Percentiles rank a stretch among this genome's conserved stretches.
Conservation (phyloP, 2,888 invertebrate genomes). For the Chirona hameri region DNA sequence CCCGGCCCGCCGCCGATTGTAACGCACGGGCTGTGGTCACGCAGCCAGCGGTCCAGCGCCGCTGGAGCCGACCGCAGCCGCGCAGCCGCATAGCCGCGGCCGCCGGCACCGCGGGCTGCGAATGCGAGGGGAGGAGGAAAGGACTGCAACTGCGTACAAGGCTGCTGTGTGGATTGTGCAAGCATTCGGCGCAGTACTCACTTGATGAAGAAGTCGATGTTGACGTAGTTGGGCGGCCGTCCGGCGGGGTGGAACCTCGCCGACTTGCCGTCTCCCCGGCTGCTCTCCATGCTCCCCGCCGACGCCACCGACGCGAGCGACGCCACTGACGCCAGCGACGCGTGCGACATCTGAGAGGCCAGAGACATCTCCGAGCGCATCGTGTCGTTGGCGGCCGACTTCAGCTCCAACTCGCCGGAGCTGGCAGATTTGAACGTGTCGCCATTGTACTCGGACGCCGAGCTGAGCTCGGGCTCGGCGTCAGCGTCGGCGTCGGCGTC, state of each 20-base stretch:
- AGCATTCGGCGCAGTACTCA: neutral
- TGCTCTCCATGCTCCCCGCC: slow-evolving; percentile 33
- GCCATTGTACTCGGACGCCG: slow-evolving; percentile 39
- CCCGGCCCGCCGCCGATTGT: neutral
- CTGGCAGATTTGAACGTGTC: slow-evolving; percentile 40
- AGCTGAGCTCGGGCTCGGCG: slow-evolving; percentile 26
- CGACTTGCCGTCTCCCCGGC: slow-evolving; percentile 36
- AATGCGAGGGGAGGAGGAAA: too few relatives aligned
- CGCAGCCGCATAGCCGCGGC: too few relatives aligned
- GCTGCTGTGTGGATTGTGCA: too few relatives aligned
- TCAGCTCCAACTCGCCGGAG: slow-evolving; percentile 35
- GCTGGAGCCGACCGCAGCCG: neutral
- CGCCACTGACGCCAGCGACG: slow-evolving; percentile 34
- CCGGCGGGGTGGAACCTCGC: slow-evolving; percentile 35
- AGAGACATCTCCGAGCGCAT: slow-evolving; percentile 24
- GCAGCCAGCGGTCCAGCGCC: neutral
- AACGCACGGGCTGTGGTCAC: neutral
- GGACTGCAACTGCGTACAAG: too few relatives aligned
- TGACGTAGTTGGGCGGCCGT: slow-evolving; percentile 73
- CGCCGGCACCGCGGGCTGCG: too few relatives aligned
- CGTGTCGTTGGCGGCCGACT: slow-evolving; percentile 29
- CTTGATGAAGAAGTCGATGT: slow-evolving; percentile 80
- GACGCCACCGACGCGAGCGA: slow-evolving; percentile 34
- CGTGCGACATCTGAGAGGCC: slow-evolving; percentile 30
- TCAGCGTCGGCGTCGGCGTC: neutral